Percentiles rank a stretch among this genome's conserved stretches.
Conservation (phyloP, 1,140 invertebrate species). For the Atta colombica region DNA sequence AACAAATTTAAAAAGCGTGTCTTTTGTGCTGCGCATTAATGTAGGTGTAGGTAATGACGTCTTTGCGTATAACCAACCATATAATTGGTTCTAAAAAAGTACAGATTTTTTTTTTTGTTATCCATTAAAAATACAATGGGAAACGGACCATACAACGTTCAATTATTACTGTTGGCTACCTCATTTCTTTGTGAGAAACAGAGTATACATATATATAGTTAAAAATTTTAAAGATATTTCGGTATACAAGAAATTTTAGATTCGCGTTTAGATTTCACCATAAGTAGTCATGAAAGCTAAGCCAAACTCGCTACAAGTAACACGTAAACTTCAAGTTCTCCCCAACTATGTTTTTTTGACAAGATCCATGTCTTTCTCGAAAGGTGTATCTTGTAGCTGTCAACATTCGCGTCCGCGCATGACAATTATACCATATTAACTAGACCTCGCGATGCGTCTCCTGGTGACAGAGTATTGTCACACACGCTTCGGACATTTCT, state of each 20-base stretch:
- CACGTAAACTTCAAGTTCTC: not conserved
- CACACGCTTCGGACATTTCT: constrained; percentile 29
- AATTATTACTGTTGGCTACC: not conserved
- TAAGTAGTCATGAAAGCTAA: not conserved
- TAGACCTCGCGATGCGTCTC: not conserved
- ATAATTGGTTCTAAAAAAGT: constrained; percentile 17
- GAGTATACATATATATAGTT: not conserved
- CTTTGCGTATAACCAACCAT: not conserved
- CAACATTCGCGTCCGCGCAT: not conserved
- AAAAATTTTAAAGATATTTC: not conserved
- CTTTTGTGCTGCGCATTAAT: not conserved
- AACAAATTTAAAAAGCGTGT: constrained; percentile 37
- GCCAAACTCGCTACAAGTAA: not conserved
- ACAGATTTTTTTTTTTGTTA: constrained; percentile 4
- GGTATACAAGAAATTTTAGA: not conserved
- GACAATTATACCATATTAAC: constrained; percentile 12
- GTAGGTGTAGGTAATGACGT: not conserved
- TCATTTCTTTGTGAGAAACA: not conserved
- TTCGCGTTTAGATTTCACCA: constrained; percentile 2
- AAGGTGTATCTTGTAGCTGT: not conserved
- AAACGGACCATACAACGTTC: not conserved
- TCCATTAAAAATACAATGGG: constrained; percentile 8
- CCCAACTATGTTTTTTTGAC: not conserved
- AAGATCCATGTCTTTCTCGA: not conserved
- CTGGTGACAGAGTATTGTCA: constrained; percentile 42